Base-by-base conservation (phyloP, 2,888 invertebrate species). In the Drosophila kambysellisi region DNA sequence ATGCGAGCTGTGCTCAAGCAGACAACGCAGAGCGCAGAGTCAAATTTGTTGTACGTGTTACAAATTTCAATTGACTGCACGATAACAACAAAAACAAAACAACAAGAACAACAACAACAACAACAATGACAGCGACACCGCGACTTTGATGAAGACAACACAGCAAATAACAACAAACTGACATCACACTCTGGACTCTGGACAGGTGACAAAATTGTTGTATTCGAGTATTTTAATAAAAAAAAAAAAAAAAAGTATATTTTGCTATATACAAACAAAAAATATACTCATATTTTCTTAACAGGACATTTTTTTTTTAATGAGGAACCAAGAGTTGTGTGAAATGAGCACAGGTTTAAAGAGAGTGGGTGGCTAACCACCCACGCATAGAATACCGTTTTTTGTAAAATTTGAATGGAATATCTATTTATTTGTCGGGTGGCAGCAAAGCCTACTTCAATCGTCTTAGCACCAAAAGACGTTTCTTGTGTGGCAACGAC, bases 31-130 rank as follows among this genome's bases (percentile, higher is more conserved):
- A 25, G 20, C 64, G 52, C 70, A 70, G 63, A 87, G 76, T 82
- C 73, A 82, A 79, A 84, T 82, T 84, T 79, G 58, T 69, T 82
- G 76, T 82, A 84, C 85, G 88, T 87, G 88, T 82, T 83, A 82
- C 82, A 81, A 84, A 87, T 83, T 82, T 88, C 79, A 83, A 88
- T 84, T 84, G 88, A 82, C 65, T 70, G 70, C 74, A 70, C 54
- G 61, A 81, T 32, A 61, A 75, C 63, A 70, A 72, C 57, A 69
- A 66, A 48, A 66, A 57, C 52, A 64, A n/a, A 25, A 48, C 25
- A 3, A 66, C 70, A 54, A 61, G 62, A 29, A 46, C 64, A 53
- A 62, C 54, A 12, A 46, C 20, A 12, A 46, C 20, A 25, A 25
- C 37, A 37, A 15, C 2, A 35, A 48, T 62, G 58, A 54, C 53